Evolutionary conservation across 2,888 invertebrate genomes (phyloP).

Genomic region (Ganaspis brasiliensis): DNA sequence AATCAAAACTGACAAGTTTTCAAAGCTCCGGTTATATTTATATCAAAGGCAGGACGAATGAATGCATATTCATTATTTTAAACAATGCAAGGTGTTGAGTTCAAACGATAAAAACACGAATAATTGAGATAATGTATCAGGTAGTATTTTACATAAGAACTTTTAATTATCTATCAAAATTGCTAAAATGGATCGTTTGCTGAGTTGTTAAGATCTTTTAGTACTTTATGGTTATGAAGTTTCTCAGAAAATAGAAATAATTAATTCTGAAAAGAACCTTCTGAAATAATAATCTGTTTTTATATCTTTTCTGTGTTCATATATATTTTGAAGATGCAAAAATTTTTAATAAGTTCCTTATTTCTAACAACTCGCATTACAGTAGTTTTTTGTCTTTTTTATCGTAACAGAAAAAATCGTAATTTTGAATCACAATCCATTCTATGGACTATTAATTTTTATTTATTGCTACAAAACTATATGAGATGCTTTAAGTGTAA

Average conservation of each 20-base stretch:
- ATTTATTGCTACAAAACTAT: no score
- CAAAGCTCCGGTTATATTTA: conserved; percentile 28
- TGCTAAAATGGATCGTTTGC: not conserved
- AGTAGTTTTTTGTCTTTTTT: no score
- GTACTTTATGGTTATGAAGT: conserved; percentile 9
- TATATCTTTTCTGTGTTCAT: not conserved
- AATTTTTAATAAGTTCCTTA: no score
- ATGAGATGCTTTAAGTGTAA: no score
- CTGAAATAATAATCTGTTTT: not conserved
- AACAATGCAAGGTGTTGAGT: conserved; percentile 32
- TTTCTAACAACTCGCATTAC: no score
- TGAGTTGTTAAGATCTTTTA: not conserved
- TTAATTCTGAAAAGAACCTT: not conserved
- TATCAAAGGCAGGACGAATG: conserved; percentile 5
- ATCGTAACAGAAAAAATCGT: no score
- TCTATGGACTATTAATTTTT: no score
- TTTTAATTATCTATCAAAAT: conserved; percentile 27
- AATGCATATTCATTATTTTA: not conserved
- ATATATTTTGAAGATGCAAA: not conserved
- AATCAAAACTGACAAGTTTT: not conserved
- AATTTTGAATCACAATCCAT: no score
- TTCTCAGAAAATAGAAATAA: conserved; percentile 8
- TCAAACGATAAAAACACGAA: not conserved
- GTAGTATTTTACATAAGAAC: conserved; percentile 30
- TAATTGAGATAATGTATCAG: not conserved